Percentiles rank a stretch among this genome's conserved stretches.
phyloP scores from a whole-genome alignment of 1,140 invertebrate species.

The Drosophila virilis region DNA sequence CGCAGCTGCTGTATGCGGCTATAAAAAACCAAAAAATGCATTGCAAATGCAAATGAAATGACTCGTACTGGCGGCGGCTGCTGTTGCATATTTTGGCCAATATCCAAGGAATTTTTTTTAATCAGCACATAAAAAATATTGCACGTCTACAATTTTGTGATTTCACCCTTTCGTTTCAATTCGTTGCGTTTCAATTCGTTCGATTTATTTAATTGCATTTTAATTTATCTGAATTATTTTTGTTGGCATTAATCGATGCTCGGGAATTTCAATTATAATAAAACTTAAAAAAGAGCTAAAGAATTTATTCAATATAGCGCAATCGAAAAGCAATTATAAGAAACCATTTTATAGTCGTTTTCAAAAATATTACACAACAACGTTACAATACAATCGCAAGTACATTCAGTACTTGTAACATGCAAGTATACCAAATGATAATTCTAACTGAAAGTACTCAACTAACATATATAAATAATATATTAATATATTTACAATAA shows the following conservation, averaged over 20 bases:
- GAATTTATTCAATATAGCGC: conserved; percentile 78
- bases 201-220: conserved; percentile 84
- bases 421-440: conserved; percentile 5
- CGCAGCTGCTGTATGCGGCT: conserved; percentile 22
- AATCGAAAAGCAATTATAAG: conserved; percentile 81
- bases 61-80: conserved; percentile 17
- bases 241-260: conserved; percentile 28
- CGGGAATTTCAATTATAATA: conserved; percentile 41
- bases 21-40: conserved; percentile 49
- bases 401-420: conserved; percentile 8
- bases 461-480: not conserved
- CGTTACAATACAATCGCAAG: conserved; percentile 3
- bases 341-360: conserved; percentile 80
- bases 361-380: conserved; percentile 47
- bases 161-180: conserved; percentile 33
- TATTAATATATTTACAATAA: not conserved
- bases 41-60: conserved; percentile 76
- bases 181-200: conserved; percentile 56
- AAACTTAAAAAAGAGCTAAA: conserved; percentile 65
- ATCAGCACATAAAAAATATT: conserved; percentile 83
- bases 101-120: conserved; percentile 84
- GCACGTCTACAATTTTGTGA: conserved; percentile 75
- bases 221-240: conserved; percentile 80
- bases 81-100: conserved; percentile 82
- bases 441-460: not conserved